phyloP scores from a whole-genome alignment of 2,113 vertebrate species.

The Ovis canadensis region DNA sequence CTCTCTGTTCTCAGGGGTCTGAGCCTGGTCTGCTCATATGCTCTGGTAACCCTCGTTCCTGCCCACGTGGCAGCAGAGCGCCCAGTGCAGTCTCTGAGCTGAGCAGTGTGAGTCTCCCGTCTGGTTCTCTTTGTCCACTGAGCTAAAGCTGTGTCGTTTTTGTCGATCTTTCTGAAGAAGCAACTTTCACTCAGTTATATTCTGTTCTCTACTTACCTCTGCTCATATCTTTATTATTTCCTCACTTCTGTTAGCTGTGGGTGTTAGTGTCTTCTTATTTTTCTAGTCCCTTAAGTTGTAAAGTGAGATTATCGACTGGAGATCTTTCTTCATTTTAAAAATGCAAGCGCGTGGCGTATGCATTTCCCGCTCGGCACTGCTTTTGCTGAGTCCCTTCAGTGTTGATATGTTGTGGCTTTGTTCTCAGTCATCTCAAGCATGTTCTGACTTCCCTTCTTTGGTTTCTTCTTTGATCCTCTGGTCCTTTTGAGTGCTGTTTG shows the following conservation, averaged over 20 bases:
- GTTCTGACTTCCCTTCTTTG: not conserved
- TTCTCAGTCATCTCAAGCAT: not conserved
- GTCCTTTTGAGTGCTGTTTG: not conserved
- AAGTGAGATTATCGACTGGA: not conserved
- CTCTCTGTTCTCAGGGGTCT: not conserved
- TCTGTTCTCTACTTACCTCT: not conserved
- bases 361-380: not conserved
- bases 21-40: fast-evolving
- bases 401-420: not conserved
- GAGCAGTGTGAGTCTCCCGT: not conserved
- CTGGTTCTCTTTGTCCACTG: not conserved
- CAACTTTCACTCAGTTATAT: not conserved
- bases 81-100: fast-evolving
- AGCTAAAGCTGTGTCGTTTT: not conserved
- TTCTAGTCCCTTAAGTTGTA: not conserved
- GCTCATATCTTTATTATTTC: not conserved
- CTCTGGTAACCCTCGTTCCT: not conserved
- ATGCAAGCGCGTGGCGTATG: fast-evolving
- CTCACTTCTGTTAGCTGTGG: not conserved
- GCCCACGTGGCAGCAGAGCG: fast-evolving
- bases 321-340: not conserved
- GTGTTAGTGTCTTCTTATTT: not conserved
- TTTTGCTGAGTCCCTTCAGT: not conserved
- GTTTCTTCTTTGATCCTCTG: not conserved
- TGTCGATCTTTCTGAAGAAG: not conserved